Conservation (phyloP, 1,140 invertebrate genomes). For the Temnothorax longispinosus region DNA sequence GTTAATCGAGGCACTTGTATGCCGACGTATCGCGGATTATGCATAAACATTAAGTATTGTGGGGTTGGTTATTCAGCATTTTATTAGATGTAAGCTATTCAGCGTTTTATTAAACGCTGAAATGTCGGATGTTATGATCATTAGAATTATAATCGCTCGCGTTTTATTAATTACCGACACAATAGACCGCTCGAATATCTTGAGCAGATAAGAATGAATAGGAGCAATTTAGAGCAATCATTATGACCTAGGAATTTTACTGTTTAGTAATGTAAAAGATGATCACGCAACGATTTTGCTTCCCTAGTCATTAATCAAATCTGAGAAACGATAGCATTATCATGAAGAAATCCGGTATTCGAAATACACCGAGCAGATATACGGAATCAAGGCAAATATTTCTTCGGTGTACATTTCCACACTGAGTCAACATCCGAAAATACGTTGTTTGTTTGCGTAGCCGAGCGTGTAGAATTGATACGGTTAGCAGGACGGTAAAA, state of each 20-base stretch:
- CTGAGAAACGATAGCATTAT: background rate
- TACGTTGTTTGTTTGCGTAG: slow-evolving; percentile 75
- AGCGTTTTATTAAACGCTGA: background rate
- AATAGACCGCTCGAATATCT: background rate
- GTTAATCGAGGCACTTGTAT: slow-evolving; percentile 20
- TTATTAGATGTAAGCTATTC: slow-evolving; percentile 14
- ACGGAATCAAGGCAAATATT: slow-evolving; percentile 50
- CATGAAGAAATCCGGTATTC: slow-evolving; percentile 4
- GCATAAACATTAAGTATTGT: slow-evolving; percentile 36
- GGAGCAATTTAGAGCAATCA: background rate
- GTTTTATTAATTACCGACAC: slow-evolving; percentile 17
- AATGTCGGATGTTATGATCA: background rate
- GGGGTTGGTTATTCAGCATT: background rate
- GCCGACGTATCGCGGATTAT: slow-evolving; percentile 31
- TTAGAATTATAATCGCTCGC: slow-evolving; percentile 2
- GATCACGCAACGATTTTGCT: background rate
- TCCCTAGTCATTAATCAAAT: slow-evolving; percentile 38
- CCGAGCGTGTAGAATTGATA: slow-evolving; percentile 74
- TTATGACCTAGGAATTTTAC: background rate
- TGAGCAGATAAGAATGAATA: background rate
- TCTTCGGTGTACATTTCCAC: slow-evolving; percentile 62
- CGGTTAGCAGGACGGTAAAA: slow-evolving; percentile 70
- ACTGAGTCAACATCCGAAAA: slow-evolving; percentile 76
- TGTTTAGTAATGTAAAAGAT: background rate
- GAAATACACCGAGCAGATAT: slow-evolving; percentile 19